A percentile compares a stretch with the other conserved stretches of the same genome.
Evolutionary conservation across 1,140 invertebrate genomes (phyloP).

Genomic region (Neodiprion fabricii): DNA sequence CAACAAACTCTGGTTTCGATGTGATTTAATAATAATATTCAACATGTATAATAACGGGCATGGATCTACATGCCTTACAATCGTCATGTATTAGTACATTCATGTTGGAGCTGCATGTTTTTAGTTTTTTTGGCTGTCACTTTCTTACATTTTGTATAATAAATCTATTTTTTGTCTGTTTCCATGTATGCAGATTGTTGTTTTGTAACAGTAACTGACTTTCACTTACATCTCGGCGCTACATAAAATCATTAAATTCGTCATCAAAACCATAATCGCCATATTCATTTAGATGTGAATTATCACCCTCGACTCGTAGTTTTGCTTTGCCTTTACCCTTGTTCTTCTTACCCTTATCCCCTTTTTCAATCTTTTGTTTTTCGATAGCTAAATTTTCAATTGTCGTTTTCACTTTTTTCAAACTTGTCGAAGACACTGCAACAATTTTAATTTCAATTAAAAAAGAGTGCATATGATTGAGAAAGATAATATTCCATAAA

Average conservation of each 20-base stretch:
- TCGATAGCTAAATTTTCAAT: conserved; percentile 82
- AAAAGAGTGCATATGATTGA: conserved; percentile 15
- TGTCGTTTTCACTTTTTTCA: conserved; percentile 82
- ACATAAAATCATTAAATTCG: conserved; percentile 75
- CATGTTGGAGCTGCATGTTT: conserved; percentile 11
- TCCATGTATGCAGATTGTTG: conserved; percentile 29
- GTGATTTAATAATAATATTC: not conserved
- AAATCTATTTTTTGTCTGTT: not conserved
- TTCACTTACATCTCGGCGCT: conserved; percentile 61
- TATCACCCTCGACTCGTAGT: conserved; percentile 77
- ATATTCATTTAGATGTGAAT: conserved; percentile 66
- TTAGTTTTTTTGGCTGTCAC: conserved; percentile 6
- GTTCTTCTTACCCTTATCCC: conserved; percentile 73
- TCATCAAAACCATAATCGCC: conserved; percentile 64
- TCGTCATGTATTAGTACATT: conserved; percentile 12
- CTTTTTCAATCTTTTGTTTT: conserved; percentile 82
- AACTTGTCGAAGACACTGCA: conserved; percentile 73
- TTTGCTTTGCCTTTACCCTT: conserved; percentile 79
- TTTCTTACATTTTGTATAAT: not conserved
- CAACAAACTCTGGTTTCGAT: not conserved
- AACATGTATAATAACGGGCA: not conserved
- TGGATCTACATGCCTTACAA: not conserved
- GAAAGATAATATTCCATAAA: conserved; percentile 19
- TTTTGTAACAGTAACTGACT: conserved; percentile 38
- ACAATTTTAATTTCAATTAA: conserved; percentile 36